Percentiles rank a stretch among this genome's conserved stretches.
These are phyloP conservation scores for Tortrix viridana DNA, from an alignment of 2,888 invertebrate genomes.

Conservation along the genomic window DNA sequence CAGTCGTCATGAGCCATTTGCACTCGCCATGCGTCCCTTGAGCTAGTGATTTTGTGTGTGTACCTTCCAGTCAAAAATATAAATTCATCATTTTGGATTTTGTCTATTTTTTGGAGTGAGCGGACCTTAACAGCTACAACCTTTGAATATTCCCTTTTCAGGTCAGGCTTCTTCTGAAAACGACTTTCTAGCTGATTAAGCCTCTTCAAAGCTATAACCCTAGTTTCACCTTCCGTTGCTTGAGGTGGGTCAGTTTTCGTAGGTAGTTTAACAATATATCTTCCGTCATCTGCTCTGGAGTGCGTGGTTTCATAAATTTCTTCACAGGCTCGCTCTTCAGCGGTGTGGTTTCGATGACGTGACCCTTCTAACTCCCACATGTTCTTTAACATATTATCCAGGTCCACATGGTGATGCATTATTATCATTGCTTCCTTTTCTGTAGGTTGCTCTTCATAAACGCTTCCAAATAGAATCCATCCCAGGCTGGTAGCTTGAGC, in stretches of 20 bases:
- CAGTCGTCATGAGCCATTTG: too few species aligned
- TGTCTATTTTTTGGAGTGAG: too few species aligned
- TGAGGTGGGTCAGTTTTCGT: background rate
- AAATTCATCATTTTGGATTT: too few species aligned
- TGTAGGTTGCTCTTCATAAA: conserved; percentile 4
- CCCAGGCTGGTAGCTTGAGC: too few species aligned
- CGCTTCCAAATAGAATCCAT: conserved; percentile 40
- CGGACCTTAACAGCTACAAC: too few species aligned
- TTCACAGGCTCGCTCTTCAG: conserved; percentile 6
- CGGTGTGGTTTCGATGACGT: background rate
- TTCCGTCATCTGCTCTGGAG: background rate
- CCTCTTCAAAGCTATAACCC: conserved; percentile 6
- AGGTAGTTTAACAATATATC: conserved; percentile 7
- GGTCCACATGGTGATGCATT: background rate
- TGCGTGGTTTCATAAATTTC: background rate
- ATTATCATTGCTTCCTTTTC: background rate
- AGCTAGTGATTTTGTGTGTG: too few species aligned
- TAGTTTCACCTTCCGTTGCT: background rate
- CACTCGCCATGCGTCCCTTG: too few species aligned
- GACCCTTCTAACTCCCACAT: conserved; percentile 9
- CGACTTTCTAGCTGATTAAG: conserved; percentile 12
- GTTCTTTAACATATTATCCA: background rate
- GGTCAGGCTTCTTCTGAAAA: conserved; percentile 1
- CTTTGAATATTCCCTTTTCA: background rate
- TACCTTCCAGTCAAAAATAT: too few species aligned